Evolutionary conservation across 2,113 vertebrate genomes (phyloP).

Genomic region (Phyllostomus discolor): DNA sequence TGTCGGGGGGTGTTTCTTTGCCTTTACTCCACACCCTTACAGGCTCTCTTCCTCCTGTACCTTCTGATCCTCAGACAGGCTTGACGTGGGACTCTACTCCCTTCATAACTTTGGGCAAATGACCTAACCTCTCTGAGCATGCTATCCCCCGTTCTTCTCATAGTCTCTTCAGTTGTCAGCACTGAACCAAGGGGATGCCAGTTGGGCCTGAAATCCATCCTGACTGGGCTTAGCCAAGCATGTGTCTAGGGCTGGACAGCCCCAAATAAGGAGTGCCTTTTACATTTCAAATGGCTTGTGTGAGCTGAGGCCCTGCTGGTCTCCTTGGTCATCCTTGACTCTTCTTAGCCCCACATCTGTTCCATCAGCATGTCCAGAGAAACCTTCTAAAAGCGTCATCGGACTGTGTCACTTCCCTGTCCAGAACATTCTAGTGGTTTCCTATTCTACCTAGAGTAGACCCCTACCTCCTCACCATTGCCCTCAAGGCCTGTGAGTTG

Average conservation of each 20-base stretch:
- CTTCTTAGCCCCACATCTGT: background rate
- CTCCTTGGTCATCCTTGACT: no score
- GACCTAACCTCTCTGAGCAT: background rate
- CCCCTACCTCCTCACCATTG: background rate
- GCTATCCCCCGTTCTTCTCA: background rate
- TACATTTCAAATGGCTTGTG: background rate
- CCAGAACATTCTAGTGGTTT: background rate
- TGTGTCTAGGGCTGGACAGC: background rate
- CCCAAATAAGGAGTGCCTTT: background rate
- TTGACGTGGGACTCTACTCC: background rate
- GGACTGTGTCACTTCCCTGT: background rate
- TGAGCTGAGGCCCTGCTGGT: background rate
- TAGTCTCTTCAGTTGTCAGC: background rate
- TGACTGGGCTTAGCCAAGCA: background rate
- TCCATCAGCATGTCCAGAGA: background rate
- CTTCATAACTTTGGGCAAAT: background rate
- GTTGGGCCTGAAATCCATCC: background rate
- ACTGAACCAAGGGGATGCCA: background rate
- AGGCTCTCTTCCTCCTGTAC: background rate
- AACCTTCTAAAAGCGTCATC: background rate
- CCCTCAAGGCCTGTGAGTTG: background rate
- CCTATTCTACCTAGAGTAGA: background rate
- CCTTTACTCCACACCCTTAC: background rate
- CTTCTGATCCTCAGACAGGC: background rate
- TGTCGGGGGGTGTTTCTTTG: background rate